A percentile compares a stretch with the other conserved stretches of the same genome.
These are phyloP conservation scores for Catocala sponsa DNA, from an alignment of 2,888 invertebrate species.

Conservation along the genomic window DNA sequence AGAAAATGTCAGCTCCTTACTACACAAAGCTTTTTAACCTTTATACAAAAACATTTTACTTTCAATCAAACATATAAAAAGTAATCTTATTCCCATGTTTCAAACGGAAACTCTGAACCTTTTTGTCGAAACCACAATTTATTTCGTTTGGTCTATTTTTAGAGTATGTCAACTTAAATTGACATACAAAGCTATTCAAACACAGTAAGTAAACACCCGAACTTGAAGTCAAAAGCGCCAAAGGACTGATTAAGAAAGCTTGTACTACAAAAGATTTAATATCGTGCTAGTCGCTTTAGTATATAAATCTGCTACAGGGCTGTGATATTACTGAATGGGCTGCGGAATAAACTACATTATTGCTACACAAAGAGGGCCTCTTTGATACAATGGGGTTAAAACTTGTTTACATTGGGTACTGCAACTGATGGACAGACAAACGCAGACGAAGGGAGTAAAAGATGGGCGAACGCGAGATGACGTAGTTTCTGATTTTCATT, in stretches of 20 bases:
- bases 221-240: slow-evolving; percentile 14
- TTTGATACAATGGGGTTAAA: slow-evolving; percentile 69
- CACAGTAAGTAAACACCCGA: slow-evolving; percentile 7
- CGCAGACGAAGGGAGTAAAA: slow-evolving; percentile 41
- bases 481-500: too few relatives aligned
- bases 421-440: slow-evolving; percentile 70
- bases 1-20: too few relatives aligned
- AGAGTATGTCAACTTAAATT: not conserved
- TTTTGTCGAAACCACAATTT: not conserved
- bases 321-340: slow-evolving; percentile 17
- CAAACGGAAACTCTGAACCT: not conserved
- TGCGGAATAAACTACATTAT: slow-evolving; percentile 66
- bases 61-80: too few relatives aligned
- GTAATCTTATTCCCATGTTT: not conserved
- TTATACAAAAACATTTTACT: too few relatives aligned
- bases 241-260: slow-evolving; percentile 35
- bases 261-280: slow-evolving; percentile 53
- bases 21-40: too few relatives aligned
- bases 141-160: not conserved
- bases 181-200: slow-evolving; percentile 5
- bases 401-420: slow-evolving; percentile 76
- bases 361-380: slow-evolving; percentile 64
- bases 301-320: slow-evolving; percentile 34
- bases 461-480: slow-evolving; percentile 5
- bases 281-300: slow-evolving; percentile 42